phyloP scores from a whole-genome alignment of 2,888 invertebrate species.

The Nymphalis urticae region DNA sequence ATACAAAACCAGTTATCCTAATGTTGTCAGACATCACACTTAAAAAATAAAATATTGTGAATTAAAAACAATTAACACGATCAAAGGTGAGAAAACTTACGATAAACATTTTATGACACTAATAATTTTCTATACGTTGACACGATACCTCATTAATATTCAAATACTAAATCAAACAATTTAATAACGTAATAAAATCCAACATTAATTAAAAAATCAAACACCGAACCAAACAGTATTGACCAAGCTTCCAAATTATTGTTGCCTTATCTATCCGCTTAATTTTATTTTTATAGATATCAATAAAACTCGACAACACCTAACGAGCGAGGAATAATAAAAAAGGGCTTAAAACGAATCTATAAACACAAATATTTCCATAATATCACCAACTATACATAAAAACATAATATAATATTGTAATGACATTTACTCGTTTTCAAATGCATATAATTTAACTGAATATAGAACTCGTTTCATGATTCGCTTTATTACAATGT shows the following conservation, averaged over 20 bases:
- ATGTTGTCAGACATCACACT: not conserved
- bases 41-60: constrained; percentile 8
- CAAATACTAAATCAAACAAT: constrained; percentile 33
- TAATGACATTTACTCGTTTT: constrained; percentile 11
- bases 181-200: constrained; percentile 35
- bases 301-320: constrained; percentile 50
- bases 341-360: constrained; percentile 49
- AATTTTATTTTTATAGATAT: constrained; percentile 53
- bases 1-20: not conserved
- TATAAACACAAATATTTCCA: constrained; percentile 61
- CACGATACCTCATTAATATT: constrained; percentile 29
- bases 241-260: constrained; percentile 38
- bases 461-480: too few relatives aligned
- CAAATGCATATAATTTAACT: not conserved
- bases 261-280: constrained; percentile 52
- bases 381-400: constrained; percentile 43
- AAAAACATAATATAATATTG: not conserved
- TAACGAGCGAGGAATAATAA: constrained; percentile 52
- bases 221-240: constrained; percentile 44
- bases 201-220: constrained; percentile 40
- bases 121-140: constrained; percentile 34
- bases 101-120: constrained; percentile 33
- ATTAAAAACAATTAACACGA: constrained; percentile 27
- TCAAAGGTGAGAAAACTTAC: constrained; percentile 31
- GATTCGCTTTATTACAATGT: too few relatives aligned